phyloP scores from a whole-genome alignment of 2,888 invertebrate genomes.

The Quadroppia sp. region DNA sequence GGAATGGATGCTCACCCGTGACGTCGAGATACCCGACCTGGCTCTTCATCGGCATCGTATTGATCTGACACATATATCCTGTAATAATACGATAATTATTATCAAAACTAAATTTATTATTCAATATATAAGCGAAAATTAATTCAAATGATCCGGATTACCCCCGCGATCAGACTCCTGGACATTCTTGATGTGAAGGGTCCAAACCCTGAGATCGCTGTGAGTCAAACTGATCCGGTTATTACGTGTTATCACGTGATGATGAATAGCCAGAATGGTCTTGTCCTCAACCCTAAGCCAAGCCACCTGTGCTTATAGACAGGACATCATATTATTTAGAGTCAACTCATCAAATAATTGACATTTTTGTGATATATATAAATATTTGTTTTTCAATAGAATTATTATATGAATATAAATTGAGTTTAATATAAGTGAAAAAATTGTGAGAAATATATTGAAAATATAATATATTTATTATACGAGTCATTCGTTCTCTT shows the following conservation, averaged over 20 bases:
- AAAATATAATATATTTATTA: too few relatives aligned
- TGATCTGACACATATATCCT: slow-evolving; percentile 54
- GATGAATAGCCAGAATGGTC: slow-evolving; percentile 61
- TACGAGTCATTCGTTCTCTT: too few relatives aligned
- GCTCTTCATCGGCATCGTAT: slow-evolving; percentile 89
- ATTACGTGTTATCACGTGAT: slow-evolving; percentile 77
- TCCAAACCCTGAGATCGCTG: slow-evolving; percentile 47
- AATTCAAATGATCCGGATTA: too few relatives aligned
- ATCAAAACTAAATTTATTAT: too few relatives aligned
- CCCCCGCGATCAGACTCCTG: slow-evolving; percentile 80
- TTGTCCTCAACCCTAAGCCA: slow-evolving; percentile 96
- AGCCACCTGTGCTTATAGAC: slow-evolving; percentile 85
- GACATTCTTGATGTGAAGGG: slow-evolving; percentile 78
- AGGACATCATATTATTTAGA: too few relatives aligned
- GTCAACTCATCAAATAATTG: too few relatives aligned
- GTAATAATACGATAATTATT: not conserved
- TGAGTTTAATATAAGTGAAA: too few relatives aligned
- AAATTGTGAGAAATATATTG: too few relatives aligned
- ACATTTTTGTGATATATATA: too few relatives aligned
- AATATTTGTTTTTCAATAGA: too few relatives aligned
- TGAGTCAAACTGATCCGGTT: slow-evolving; percentile 68
- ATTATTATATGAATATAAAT: too few relatives aligned
- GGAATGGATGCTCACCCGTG: slow-evolving; percentile 65
- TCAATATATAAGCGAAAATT: too few relatives aligned
- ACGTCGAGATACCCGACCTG: slow-evolving; percentile 84